A percentile compares a stretch with the other conserved stretches of the same genome.
Evolutionary conservation across 1,140 invertebrate genomes (phyloP).

Genomic region (Neotoxoptera formosana): DNA sequence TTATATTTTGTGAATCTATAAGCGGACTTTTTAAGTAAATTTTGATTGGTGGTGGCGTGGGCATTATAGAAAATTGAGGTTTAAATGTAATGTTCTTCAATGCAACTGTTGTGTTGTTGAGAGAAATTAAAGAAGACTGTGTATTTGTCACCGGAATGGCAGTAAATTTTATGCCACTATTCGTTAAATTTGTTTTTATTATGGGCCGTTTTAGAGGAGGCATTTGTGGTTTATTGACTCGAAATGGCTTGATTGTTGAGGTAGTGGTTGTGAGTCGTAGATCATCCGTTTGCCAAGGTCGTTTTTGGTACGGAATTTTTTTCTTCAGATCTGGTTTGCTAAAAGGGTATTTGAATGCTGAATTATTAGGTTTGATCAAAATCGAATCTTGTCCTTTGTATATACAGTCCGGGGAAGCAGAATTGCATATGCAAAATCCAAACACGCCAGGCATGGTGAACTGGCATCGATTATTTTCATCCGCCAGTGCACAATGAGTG

Average conservation of each 20-base stretch:
- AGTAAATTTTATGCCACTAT: neutral
- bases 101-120: neutral
- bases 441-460: conserved; percentile 88
- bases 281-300: neutral
- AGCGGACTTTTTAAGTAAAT: conserved; percentile 11
- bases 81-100: neutral
- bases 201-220: neutral
- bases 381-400: neutral
- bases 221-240: neutral
- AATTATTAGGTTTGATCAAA: neutral
- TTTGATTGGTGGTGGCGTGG: conserved; percentile 1
- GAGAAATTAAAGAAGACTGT: neutral
- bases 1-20: conserved; percentile 35
- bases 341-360: conserved; percentile 30
- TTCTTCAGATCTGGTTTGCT: conserved; percentile 24
- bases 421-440: conserved; percentile 81
- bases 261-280: neutral
- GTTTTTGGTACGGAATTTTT: conserved; percentile 32
- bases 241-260: conserved; percentile 11
- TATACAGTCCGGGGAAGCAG: conserved; percentile 61
- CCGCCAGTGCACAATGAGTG: conserved; percentile 83
- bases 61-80: neutral
- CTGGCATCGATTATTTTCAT: conserved; percentile 83
- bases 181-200: conserved; percentile 23
- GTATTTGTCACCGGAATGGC: neutral